phyloP scores from a whole-genome alignment of 2,888 invertebrate species.

The Calliopum simillimum region DNA sequence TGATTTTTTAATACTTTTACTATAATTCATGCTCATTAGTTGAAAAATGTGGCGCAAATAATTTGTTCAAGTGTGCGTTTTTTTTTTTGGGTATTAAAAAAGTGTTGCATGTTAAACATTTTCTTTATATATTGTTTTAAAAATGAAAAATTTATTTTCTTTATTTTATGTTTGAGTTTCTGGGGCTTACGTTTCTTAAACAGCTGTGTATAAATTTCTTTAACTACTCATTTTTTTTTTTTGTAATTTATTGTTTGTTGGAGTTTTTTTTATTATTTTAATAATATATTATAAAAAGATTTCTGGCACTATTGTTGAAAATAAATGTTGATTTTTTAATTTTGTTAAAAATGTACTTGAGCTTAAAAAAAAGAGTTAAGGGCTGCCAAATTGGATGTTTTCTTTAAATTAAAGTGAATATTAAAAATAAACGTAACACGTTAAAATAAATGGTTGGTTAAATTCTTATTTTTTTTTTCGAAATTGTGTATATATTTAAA shows the following conservation, averaged over 20 bases:
- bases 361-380: conserved; percentile 38
- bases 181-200: conserved; percentile 15
- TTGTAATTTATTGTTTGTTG: conserved; percentile 40
- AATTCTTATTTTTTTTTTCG: too few species aligned
- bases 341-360: conserved; percentile 41
- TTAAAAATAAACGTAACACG: conserved; percentile 26
- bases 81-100: not conserved
- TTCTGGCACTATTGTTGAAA: conserved; percentile 68
- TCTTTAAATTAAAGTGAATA: conserved; percentile 41
- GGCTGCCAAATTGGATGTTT: conserved; percentile 46
- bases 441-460: conserved; percentile 25
- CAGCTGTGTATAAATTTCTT: conserved; percentile 43
- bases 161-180: conserved; percentile 24
- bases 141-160: conserved; percentile 34
- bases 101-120: conserved; percentile 42
- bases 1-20: conserved; percentile 35
- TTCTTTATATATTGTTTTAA: conserved; percentile 23
- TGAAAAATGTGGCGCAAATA: conserved; percentile 33
- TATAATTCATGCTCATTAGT: conserved; percentile 3
- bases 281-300: conserved; percentile 59
- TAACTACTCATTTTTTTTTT: conserved; percentile 42
- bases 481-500: conserved; percentile 30
- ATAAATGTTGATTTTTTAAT: conserved; percentile 47
- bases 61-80: conserved; percentile 14
- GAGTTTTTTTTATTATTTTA: conserved; percentile 25